These are phyloP conservation scores for Abrostola triplasia DNA, from an alignment of 2,888 invertebrate species.

Conservation along the genomic window DNA sequence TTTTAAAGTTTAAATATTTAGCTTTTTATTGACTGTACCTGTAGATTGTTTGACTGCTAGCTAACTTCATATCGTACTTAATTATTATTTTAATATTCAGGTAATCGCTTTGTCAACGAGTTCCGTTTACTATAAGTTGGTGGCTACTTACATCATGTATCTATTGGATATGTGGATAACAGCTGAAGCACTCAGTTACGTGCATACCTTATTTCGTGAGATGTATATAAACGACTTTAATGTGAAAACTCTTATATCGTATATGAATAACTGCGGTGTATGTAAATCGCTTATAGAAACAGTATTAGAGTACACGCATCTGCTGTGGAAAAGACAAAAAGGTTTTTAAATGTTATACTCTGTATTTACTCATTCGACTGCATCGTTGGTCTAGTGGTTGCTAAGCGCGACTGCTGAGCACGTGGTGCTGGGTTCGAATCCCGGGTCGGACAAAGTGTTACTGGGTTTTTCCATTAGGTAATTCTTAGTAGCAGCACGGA, in stretches of 20 bases:
- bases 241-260: constrained; percentile 65
- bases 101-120: constrained; percentile 60
- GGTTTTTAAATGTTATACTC: too few species aligned
- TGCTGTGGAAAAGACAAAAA: constrained; percentile 77
- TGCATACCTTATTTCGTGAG: constrained; percentile 69
- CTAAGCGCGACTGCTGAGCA: too few species aligned
- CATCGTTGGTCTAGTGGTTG: too few species aligned
- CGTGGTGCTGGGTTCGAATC: too few species aligned
- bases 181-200: constrained; percentile 66
- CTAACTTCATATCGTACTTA: background rate
- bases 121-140: constrained; percentile 70
- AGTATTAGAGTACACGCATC: constrained; percentile 68
- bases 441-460: too few species aligned
- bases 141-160: constrained; percentile 62
- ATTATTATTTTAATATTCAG: constrained; percentile 56
- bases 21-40: too few species aligned
- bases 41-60: background rate
- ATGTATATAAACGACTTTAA: constrained; percentile 71
- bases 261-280: constrained; percentile 66
- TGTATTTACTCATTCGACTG: too few species aligned
- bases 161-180: constrained; percentile 70
- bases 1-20: too few species aligned
- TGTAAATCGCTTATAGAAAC: constrained; percentile 62
- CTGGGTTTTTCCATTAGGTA: too few species aligned
- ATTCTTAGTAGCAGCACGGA: too few species aligned